Evolutionary conservation across 1,140 invertebrate species (phyloP).

Genomic region (Danaus melanippus): DNA sequence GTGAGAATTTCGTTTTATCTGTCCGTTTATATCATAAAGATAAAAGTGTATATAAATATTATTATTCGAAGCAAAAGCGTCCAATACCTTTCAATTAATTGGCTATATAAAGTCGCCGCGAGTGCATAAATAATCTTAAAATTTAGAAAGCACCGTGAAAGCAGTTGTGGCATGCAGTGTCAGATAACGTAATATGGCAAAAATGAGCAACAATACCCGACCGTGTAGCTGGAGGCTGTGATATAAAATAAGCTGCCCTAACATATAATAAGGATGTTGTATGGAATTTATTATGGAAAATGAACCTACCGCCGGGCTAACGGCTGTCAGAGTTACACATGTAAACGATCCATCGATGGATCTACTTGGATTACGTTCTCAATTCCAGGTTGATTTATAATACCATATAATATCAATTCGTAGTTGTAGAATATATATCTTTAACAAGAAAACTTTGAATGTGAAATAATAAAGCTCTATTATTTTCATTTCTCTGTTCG

Average conservation of each 20-base stretch:
- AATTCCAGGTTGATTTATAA: constrained; percentile 5
- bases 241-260: constrained; percentile 7
- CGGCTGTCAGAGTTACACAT: constrained; percentile 17
- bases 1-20: no score
- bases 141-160: constrained; percentile 62
- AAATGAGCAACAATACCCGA: constrained; percentile 51
- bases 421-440: no score
- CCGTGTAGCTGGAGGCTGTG: constrained; percentile 18
- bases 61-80: no score
- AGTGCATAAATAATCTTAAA: constrained; percentile 43
- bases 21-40: no score
- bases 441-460: no score
- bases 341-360: constrained; percentile 18
- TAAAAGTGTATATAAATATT: no score
- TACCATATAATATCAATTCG: no score
- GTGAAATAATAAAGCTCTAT: no score
- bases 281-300: constrained; percentile 19
- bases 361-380: constrained; percentile 15
- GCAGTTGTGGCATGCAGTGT: constrained; percentile 39
- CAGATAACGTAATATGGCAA: constrained; percentile 55
- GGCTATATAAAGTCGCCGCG: constrained; percentile 10
- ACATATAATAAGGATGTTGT: background rate
- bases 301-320: constrained; percentile 14
- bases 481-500: no score
- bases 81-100: constrained; percentile 4